phyloP scores from a whole-genome alignment of 2,113 vertebrate species.

The Alectura lathami region DNA sequence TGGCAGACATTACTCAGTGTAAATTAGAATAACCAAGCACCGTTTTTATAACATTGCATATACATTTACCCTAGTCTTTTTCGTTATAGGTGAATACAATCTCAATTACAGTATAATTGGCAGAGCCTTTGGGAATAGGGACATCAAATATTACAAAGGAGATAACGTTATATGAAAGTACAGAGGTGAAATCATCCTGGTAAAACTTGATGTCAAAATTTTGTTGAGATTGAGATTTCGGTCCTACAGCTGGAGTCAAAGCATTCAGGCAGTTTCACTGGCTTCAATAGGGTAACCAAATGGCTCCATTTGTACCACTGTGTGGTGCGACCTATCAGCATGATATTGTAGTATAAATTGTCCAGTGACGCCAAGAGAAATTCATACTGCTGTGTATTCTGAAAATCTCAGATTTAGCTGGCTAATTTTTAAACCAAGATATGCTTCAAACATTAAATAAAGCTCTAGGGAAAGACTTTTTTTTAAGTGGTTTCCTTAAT shows the following conservation, averaged over 20 bases:
- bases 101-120: neutral
- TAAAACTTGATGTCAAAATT: neutral
- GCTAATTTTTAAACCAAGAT: conserved; percentile 64
- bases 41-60: neutral
- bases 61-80: neutral
- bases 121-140: neutral
- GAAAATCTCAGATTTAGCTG: neutral
- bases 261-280: neutral
- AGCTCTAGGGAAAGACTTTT: neutral
- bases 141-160: neutral
- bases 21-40: neutral
- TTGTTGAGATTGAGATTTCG: neutral
- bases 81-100: neutral
- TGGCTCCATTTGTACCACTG: neutral
- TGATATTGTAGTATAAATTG: neutral
- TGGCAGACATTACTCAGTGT: neutral
- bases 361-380: neutral
- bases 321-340: neutral
- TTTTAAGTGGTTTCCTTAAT: neutral
- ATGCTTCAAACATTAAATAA: conserved; percentile 67
- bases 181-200: neutral
- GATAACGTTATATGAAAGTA: neutral
- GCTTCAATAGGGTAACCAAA: neutral
- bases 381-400: neutral
- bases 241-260: neutral